Evolutionary conservation across 2,113 vertebrate genomes (phyloP).

Genomic region (Hippolais icterina): DNA sequence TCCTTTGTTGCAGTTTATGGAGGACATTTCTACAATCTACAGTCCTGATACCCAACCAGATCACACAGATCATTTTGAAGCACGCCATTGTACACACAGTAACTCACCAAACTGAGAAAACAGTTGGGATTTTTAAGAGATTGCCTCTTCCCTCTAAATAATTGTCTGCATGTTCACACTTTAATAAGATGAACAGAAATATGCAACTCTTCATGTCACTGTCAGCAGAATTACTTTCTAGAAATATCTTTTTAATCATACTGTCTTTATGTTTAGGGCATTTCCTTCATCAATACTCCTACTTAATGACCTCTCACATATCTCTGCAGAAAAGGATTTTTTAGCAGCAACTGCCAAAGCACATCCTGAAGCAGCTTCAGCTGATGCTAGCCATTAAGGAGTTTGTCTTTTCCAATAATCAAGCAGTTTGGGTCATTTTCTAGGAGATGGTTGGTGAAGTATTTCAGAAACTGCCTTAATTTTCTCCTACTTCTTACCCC

Average conservation of each 20-base stretch:
- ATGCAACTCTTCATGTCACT: not conserved
- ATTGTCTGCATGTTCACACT: not conserved
- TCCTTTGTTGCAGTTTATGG: not conserved
- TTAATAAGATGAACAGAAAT: not conserved
- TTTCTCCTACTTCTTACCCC: conserved; percentile 38
- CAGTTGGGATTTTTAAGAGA: not conserved
- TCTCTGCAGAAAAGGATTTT: conserved; percentile 16
- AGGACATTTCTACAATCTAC: not conserved
- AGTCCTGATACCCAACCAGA: not conserved
- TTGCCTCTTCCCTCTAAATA: not conserved
- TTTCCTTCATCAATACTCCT: not conserved
- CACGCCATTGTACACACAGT: not conserved
- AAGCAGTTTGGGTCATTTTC: conserved; percentile 50
- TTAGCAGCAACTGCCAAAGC: conserved; percentile 18
- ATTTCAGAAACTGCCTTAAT: conserved; percentile 55
- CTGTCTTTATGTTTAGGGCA: not conserved
- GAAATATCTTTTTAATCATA: conserved; percentile 7
- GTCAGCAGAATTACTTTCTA: not conserved
- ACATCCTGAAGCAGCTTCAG: conserved; percentile 1
- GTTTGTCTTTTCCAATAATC: conserved; percentile 59
- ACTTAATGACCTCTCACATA: not conserved
- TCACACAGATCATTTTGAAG: not conserved
- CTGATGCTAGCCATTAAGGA: conserved; percentile 38
- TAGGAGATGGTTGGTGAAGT: not conserved
- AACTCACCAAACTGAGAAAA: not conserved